These are phyloP conservation scores for Pteropus rufus DNA, from an alignment of 2,797 vertebrate species.

Conservation along the genomic window DNA sequence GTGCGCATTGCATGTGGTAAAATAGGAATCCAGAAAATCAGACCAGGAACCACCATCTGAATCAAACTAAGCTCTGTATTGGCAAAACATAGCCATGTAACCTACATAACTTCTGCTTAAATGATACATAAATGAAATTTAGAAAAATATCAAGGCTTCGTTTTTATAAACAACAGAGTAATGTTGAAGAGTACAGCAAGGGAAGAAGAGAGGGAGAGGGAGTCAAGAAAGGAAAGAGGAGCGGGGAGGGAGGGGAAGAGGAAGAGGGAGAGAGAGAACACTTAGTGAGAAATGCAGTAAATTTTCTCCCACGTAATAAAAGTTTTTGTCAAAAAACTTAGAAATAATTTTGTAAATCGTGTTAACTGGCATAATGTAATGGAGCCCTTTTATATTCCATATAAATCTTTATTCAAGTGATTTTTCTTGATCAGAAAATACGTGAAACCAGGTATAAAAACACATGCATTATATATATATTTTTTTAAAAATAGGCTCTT, in stretches of 20 bases:
- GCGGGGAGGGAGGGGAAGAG: rapidly evolving
- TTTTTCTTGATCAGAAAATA: constrained; percentile 21
- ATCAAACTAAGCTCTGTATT: background rate
- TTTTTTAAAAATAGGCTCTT: background rate
- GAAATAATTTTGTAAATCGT: background rate
- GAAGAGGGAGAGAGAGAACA: background rate
- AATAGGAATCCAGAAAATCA: background rate
- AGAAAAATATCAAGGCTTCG: background rate
- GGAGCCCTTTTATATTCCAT: background rate
- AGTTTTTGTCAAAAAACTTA: background rate
- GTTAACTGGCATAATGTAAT: background rate
- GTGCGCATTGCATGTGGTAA: background rate
- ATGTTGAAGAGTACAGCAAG: background rate
- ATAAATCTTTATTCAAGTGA: background rate
- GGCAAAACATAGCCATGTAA: background rate
- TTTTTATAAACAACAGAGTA: background rate
- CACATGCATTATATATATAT: background rate
- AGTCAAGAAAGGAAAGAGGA: background rate
- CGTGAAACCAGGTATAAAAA: background rate
- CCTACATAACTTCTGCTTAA: background rate
- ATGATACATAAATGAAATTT: background rate
- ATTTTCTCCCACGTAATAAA: background rate
- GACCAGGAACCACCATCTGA: background rate
- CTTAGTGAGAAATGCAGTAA: background rate
- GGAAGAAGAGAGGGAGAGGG: background rate